Evolutionary conservation across 2,113 vertebrate genomes (phyloP).

Genomic region (Ptilonorhynchus violaceus): DNA sequence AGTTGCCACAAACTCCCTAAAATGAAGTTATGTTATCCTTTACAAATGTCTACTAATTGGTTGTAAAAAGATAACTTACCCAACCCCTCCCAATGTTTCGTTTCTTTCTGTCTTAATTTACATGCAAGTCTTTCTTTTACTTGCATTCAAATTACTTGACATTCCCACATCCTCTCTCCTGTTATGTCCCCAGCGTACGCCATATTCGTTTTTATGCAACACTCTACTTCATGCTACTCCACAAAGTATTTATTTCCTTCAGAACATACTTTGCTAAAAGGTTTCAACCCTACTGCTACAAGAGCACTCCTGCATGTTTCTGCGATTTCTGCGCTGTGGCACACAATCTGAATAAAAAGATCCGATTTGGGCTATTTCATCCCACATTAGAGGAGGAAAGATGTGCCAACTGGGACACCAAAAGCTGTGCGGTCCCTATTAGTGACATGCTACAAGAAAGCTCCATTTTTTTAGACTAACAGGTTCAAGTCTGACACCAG

Average conservation of each 20-base stretch:
- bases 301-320: fast-evolving
- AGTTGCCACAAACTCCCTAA: not conserved
- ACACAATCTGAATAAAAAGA: fast-evolving
- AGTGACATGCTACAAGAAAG: not conserved
- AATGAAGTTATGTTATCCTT: not conserved
- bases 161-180: not conserved
- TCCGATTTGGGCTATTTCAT: fast-evolving
- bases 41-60: not conserved
- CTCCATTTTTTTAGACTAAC: not conserved
- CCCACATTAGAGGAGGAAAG: fast-evolving
- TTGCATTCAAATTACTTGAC: not conserved
- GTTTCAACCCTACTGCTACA: not conserved
- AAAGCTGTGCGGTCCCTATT: not conserved
- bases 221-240: not conserved
- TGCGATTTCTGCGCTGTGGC: fast-evolving
- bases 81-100: not conserved
- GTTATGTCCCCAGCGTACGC: not conserved
- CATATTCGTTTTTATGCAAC: not conserved
- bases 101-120: not conserved
- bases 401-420: not conserved
- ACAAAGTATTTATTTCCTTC: not conserved
- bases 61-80: not conserved
- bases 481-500: not conserved
- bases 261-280: not conserved
- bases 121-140: not conserved